A percentile compares a stretch with the other conserved stretches of the same genome.
Evolutionary conservation across 2,888 invertebrate genomes (phyloP).

Genomic region (Quadriops clusia): DNA sequence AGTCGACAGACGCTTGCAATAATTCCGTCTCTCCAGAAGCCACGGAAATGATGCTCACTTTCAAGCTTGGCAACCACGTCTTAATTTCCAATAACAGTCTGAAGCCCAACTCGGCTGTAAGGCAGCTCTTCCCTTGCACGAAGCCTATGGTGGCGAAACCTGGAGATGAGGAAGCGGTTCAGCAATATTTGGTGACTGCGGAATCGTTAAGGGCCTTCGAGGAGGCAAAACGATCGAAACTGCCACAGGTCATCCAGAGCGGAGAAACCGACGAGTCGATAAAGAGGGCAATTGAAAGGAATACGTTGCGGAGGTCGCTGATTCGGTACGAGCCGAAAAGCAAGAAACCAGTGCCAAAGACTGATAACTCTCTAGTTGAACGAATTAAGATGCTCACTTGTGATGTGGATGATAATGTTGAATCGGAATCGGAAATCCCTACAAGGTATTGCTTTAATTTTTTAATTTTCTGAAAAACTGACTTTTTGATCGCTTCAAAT

Average conservation of each 20-base stretch:
- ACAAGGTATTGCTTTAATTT: no score
- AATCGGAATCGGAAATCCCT: slow-evolving; percentile 29
- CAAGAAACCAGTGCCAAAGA: slow-evolving; percentile 41
- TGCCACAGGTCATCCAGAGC: slow-evolving; percentile 39
- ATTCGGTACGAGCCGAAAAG: slow-evolving; percentile 48
- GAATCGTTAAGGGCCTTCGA: slow-evolving; percentile 64
- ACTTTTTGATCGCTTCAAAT: no score
- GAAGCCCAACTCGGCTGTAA: slow-evolving; percentile 68
- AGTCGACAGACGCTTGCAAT: slow-evolving; percentile 13
- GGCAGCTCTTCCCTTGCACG: slow-evolving; percentile 67
- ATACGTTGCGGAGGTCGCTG: slow-evolving; percentile 67
- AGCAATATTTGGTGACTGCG: slow-evolving; percentile 53
- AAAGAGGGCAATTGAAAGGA: slow-evolving; percentile 67
- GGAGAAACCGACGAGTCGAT: slow-evolving; percentile 52
- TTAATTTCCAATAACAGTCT: slow-evolving; percentile 45
- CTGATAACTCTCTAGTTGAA: slow-evolving; percentile 72
- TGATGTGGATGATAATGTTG: slow-evolving; percentile 61
- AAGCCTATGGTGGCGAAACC: slow-evolving; percentile 42
- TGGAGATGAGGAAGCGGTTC: slow-evolving; percentile 29
- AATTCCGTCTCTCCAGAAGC: slow-evolving; percentile 30
- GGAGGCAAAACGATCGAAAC: slow-evolving; percentile 46
- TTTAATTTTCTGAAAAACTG: no score
- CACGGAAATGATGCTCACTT: slow-evolving; percentile 43
- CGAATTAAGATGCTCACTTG: slow-evolving; percentile 77
- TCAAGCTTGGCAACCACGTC: slow-evolving; percentile 45